Conservation (phyloP, 2,888 invertebrate species). For the Gibbula magus region DNA sequence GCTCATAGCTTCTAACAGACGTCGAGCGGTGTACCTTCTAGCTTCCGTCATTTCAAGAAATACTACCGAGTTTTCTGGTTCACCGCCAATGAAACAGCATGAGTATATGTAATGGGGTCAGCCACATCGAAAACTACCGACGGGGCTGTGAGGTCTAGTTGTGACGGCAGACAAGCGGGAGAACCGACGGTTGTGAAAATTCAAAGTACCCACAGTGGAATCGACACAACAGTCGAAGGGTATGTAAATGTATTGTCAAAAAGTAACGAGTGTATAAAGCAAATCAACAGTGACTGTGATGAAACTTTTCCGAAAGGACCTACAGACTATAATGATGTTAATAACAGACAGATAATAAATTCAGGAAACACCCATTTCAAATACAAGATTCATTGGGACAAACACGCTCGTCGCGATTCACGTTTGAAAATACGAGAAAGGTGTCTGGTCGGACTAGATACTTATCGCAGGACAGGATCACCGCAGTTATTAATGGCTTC, state of each 20-base stretch:
- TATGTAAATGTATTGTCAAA: background rate
- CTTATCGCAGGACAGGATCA: background rate
- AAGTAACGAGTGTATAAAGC: background rate
- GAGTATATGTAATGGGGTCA: background rate
- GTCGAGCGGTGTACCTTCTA: background rate
- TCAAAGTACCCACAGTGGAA: background rate
- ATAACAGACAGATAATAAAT: background rate
- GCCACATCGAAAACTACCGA: background rate
- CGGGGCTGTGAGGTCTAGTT: background rate
- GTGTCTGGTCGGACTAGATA: background rate
- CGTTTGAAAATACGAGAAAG: background rate
- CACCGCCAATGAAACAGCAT: no score
- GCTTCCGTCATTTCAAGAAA: no score
- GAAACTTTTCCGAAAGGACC: background rate
- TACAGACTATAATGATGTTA: background rate
- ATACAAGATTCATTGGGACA: background rate
- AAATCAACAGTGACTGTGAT: background rate
- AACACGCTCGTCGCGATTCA: background rate
- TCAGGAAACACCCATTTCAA: background rate
- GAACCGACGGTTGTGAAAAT: background rate
- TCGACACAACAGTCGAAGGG: background rate
- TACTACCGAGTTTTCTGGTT: no score
- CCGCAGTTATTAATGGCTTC: background rate
- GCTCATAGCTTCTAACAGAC: background rate
- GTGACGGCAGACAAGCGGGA: background rate